Conservation (phyloP, 2,797 vertebrate genomes). For the Chromis chromis region DNA sequence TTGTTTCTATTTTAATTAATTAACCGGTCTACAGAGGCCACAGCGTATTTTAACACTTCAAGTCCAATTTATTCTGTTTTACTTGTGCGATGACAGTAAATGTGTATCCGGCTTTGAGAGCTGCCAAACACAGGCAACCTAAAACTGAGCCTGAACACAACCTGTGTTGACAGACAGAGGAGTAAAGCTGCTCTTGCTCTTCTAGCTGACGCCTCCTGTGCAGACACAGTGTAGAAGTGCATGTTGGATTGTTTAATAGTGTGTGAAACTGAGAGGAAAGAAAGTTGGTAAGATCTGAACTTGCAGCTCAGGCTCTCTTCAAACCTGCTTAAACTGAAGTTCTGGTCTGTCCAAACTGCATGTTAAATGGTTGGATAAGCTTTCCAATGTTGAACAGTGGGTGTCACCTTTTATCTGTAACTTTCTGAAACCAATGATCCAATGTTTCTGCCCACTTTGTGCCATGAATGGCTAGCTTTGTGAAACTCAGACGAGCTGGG, state of each 20-base stretch:
- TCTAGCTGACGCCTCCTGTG: not conserved
- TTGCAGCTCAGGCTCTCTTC: not conserved
- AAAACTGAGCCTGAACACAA: not conserved
- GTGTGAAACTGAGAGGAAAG: not conserved
- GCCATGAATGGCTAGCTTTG: too few relatives aligned
- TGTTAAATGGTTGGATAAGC: not conserved
- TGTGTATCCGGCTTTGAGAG: not conserved
- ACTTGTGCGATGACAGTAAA: not conserved
- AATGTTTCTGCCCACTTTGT: too few relatives aligned
- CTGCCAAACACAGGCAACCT: not conserved
- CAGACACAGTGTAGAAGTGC: not conserved
- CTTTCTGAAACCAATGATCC: not conserved
- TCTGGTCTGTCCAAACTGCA: not conserved
- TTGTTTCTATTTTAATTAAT: not conserved
- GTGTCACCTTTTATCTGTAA: too few relatives aligned
- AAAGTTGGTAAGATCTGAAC: not conserved
- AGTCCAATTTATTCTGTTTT: not conserved
- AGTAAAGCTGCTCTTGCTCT: not conserved
- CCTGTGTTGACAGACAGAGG: not conserved
- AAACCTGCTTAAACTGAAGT: not conserved
- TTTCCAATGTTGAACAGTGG: not conserved
- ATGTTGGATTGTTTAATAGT: not conserved
- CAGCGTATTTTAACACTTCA: not conserved
- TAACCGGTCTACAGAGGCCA: not conserved
- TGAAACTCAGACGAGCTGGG: too few relatives aligned